phyloP scores from a whole-genome alignment of 2,113 vertebrate genomes.

The Lanius ludovicianus region DNA sequence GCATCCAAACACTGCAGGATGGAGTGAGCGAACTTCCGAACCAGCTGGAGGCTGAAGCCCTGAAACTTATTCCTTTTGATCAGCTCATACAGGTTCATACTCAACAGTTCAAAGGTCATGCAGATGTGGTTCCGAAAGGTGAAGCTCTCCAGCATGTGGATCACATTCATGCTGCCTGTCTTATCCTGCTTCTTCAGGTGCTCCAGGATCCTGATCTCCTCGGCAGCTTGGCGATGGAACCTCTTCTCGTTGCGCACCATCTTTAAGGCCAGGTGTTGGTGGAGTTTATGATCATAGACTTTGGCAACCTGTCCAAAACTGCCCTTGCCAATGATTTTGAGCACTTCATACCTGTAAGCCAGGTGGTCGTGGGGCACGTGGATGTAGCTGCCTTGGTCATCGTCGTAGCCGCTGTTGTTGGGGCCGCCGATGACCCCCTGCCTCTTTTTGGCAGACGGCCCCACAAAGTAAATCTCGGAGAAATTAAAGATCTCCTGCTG shows the following conservation, averaged over 20 bases:
- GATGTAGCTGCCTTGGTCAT: constrained; percentile 93
- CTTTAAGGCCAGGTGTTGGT: constrained; percentile 94
- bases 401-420: constrained; percentile 93
- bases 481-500: constrained; percentile 89
- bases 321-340: constrained; percentile 97
- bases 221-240: constrained; percentile 94
- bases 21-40: constrained; percentile 96
- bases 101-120: constrained; percentile 96
- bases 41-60: constrained; percentile 93
- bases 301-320: constrained; percentile 98
- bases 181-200: constrained; percentile 96
- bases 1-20: constrained; percentile 95
- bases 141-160: constrained; percentile 98
- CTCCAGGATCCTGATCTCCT: constrained; percentile 97
- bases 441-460: constrained; percentile 93
- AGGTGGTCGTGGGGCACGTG: constrained; percentile 94
- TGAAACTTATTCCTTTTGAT: constrained; percentile 99
- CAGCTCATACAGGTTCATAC: constrained; percentile 98
- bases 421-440: constrained; percentile 86
- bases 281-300: constrained; percentile 94
- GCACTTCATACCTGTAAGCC: constrained; percentile 94
- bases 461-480: constrained; percentile 92
- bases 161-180: constrained; percentile 91
- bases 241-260: constrained; percentile 98
- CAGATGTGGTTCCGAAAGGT: constrained; percentile 98